Conservation (phyloP, 2,113 vertebrate genomes). For the Heloderma charlesbogerti region DNA sequence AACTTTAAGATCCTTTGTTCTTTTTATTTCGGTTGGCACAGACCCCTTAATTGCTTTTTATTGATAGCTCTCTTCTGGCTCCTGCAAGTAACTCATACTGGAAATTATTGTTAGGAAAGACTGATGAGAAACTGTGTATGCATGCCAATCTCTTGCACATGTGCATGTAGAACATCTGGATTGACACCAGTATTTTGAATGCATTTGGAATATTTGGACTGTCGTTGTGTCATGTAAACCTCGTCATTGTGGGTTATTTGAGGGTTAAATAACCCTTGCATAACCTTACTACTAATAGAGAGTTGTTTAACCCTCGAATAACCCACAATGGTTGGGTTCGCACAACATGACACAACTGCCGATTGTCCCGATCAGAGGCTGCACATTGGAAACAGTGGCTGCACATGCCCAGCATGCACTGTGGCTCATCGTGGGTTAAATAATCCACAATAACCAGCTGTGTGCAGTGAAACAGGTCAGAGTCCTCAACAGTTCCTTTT, state of each 20-base stretch:
- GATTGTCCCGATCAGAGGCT: no score
- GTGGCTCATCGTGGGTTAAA: no score
- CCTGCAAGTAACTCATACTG: neutral
- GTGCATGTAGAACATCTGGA: neutral
- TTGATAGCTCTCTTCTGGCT: neutral
- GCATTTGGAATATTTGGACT: neutral
- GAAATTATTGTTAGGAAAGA: neutral
- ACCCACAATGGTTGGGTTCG: no score
- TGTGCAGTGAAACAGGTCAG: neutral
- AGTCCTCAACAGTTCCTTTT: rapidly evolving
- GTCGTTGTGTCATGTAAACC: no score
- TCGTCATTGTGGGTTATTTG: no score
- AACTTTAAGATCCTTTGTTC: neutral
- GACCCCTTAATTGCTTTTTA: neutral
- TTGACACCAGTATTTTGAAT: neutral
- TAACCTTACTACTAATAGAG: no score
- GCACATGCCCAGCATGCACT: no score
- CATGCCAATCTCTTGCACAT: neutral
- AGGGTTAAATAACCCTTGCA: no score
- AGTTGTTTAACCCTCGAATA: no score
- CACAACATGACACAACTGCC: no score
- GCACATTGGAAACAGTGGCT: no score
- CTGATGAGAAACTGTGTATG: neutral
- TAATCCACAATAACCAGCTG: no score
- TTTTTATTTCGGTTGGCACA: neutral